Percentiles rank a stretch among this genome's conserved stretches.
These are phyloP conservation scores for Pituophis catenifer DNA, from an alignment of 2,113 vertebrate species.

Conservation along the genomic window DNA sequence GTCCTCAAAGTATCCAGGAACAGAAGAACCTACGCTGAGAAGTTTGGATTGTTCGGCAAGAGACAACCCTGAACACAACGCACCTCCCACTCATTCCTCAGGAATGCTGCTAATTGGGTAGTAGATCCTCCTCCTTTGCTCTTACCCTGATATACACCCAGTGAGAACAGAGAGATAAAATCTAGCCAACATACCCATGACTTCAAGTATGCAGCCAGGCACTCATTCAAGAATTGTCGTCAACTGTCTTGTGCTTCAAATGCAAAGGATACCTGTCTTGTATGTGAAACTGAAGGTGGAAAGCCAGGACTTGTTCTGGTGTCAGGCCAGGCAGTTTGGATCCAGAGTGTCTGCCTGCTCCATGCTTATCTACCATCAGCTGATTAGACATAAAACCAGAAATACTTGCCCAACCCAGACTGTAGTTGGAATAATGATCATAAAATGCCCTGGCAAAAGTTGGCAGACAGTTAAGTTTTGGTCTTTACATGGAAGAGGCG, in stretches of 20 bases:
- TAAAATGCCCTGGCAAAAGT: neutral
- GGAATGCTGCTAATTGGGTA: neutral
- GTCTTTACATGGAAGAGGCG: neutral
- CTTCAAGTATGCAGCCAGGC: slow-evolving; percentile 4
- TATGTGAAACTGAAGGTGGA: neutral
- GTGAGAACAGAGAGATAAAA: neutral
- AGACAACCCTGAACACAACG: neutral
- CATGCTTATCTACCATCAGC: neutral
- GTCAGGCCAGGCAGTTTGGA: neutral
- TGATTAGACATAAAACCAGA: accelerated
- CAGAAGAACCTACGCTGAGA: neutral
- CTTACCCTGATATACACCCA: neutral
- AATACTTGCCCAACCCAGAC: neutral
- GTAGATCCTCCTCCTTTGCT: neutral
- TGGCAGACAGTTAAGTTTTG: neutral
- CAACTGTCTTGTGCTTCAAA: neutral
- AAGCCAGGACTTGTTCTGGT: accelerated
- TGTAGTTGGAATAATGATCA: neutral
- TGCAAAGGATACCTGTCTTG: neutral
- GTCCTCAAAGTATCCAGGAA: neutral
- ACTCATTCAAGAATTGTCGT: neutral
- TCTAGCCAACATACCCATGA: neutral
- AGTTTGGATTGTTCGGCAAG: neutral
- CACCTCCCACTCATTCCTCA: neutral
- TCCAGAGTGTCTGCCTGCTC: neutral